Conservation (phyloP, 2,113 vertebrate genomes). For the Alexandromys fortis region DNA sequence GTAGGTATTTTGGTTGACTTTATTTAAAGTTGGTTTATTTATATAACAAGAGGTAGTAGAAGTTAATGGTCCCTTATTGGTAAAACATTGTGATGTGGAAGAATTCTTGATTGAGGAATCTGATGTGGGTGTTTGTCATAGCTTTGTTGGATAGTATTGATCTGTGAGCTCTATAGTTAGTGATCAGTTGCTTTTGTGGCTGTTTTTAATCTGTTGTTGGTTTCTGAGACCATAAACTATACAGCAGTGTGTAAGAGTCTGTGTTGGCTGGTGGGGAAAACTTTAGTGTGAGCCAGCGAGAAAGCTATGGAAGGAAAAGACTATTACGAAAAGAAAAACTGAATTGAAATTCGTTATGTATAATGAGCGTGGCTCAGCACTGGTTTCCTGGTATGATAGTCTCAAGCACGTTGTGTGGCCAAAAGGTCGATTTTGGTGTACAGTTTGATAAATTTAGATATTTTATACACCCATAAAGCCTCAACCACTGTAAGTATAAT, state of each 20-base stretch:
- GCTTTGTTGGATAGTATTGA: not conserved
- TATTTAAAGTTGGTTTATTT: constrained; percentile 30
- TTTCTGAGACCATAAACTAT: not conserved
- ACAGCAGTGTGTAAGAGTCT: not conserved
- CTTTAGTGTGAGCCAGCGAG: not conserved
- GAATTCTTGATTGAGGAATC: constrained; percentile 25
- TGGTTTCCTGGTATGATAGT: not conserved
- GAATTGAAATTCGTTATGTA: not conserved
- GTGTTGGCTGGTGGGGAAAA: not conserved
- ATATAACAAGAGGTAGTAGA: not conserved
- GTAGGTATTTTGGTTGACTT: not conserved
- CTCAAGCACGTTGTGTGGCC: not conserved
- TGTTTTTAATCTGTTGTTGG: constrained; percentile 34
- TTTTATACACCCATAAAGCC: not conserved
- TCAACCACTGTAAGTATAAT: not conserved
- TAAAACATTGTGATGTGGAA: constrained; percentile 36
- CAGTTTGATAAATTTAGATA: not conserved
- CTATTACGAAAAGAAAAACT: not conserved
- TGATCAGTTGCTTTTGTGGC: constrained; percentile 8
- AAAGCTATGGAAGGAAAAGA: not conserved
- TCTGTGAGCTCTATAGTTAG: constrained; percentile 28
- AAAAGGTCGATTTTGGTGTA: not conserved
- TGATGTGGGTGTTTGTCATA: constrained; percentile 23
- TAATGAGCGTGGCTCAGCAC: not conserved
- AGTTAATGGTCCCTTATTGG: constrained; percentile 11